Percentiles rank a stretch among this genome's conserved stretches.
Conservation (phyloP, 2,888 invertebrate species). For the Cheilosia impressa region DNA sequence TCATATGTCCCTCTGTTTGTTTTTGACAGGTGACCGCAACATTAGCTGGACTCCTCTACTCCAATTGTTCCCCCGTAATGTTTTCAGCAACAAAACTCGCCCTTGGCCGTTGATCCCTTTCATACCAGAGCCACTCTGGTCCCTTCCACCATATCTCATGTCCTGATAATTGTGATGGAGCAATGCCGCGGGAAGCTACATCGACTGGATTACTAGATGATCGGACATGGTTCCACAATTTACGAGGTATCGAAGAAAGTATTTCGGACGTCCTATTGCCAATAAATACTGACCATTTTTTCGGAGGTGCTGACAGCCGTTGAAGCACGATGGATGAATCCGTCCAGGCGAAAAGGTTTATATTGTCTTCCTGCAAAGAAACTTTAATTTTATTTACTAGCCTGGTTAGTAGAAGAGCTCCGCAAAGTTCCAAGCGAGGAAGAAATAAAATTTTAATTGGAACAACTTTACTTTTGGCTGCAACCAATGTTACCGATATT, state of each 20-base stretch:
- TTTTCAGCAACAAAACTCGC: neutral
- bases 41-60: neutral
- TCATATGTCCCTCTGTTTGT: too few relatives aligned
- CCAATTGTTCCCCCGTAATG: neutral
- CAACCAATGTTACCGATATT: conserved; percentile 15
- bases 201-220: conserved; percentile 23
- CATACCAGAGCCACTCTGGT: neutral
- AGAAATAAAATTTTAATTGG: too few relatives aligned
- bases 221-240: neutral
- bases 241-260: conserved; percentile 1
- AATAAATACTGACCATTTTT: conserved; percentile 18
- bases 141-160: neutral
- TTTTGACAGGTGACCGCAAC: too few relatives aligned
- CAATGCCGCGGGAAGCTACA: conserved; percentile 3
- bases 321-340: conserved; percentile 4
- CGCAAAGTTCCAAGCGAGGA: too few relatives aligned
- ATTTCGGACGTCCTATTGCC: conserved; percentile 28
- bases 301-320: conserved; percentile 22
- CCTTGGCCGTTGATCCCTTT: neutral
- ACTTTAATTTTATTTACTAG: conserved; percentile 1
- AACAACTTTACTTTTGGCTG: conserved; percentile 39
- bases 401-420: too few relatives aligned
- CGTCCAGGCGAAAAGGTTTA: neutral
- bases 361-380: neutral
- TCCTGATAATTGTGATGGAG: conserved; percentile 6